Evolutionary conservation across 2,113 vertebrate species (phyloP), one percentile per base, ranked within the genome.

Genomic region (Epinephelus lanceolatus): DNA sequence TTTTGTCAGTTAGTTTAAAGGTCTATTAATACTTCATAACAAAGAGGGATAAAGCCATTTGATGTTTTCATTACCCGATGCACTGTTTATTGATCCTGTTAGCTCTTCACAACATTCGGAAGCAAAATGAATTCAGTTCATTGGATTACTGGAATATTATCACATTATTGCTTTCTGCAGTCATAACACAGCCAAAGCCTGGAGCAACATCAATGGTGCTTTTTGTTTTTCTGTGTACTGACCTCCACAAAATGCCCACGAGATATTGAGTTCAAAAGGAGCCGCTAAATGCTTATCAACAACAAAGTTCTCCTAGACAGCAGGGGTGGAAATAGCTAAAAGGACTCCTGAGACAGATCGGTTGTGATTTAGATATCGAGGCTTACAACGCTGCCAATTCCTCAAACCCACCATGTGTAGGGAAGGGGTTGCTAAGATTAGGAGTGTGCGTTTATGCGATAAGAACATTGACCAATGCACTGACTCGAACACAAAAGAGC

Each of bases 31-130:
- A 73, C 75, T 87, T 71, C 37, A 67, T 60, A 81, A 81, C 47
- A 73, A n/a, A 52, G 8, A 27, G 8, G n/a, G 53, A 42, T 25
- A 61, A 10, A 67, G 59, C 45, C 7, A 68, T 70, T 27, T 71
- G 5, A 21, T 61, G 71, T 47, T 88, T 88, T 30, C 11, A 80
- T 88, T 80, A 10, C 57, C 23, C 56, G 27, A 61, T 78, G 47
- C 69, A 53, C 19, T 63, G 52, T 45, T 76, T 85, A 83, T 89
- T 80, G 81, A 85, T 86, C 37, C n/a, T 61, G n/a, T 78, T 71
- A 69, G 77, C 63, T 55, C 63, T 25, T 71, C 37, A 1, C 4
- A 67, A 59, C 71, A 78, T 74, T 63, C 45, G 23, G 52, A 6
- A 37, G 53, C 21, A 59, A 69, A 85, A 73, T 57, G 63, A 76